These are phyloP conservation scores for Psilopsiagon aurifrons DNA, from an alignment of 2,113 vertebrate genomes.

Conservation along the genomic window DNA sequence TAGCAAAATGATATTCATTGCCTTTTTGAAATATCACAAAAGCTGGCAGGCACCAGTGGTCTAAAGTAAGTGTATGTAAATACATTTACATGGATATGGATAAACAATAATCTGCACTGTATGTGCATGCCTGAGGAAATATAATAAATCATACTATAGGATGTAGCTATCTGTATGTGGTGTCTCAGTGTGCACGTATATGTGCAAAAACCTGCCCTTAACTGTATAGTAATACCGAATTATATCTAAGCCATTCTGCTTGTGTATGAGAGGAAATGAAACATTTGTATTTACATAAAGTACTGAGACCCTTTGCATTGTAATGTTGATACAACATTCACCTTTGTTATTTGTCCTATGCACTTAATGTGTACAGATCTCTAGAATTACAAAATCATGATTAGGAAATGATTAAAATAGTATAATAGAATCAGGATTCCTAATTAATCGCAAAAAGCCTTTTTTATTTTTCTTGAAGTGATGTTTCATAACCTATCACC, in stretches of 20 bases:
- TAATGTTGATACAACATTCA: not conserved
- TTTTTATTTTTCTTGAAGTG: not conserved
- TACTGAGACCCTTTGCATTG: not conserved
- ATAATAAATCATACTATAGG: not conserved
- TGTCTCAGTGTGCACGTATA: not conserved
- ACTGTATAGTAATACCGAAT: not conserved
- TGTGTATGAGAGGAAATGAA: not conserved
- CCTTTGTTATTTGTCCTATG: not conserved
- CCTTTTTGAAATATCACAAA: not conserved
- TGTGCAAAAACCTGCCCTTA: not conserved
- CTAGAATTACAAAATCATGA: not conserved
- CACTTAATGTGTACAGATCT: not conserved
- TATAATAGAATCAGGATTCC: not conserved
- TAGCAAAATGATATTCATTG: not conserved
- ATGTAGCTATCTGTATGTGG: not conserved
- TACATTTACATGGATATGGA: rapidly evolving
- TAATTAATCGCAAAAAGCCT: not conserved
- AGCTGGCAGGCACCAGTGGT: not conserved
- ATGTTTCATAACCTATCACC: not conserved
- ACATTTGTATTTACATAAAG: not conserved
- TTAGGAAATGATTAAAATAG: not conserved
- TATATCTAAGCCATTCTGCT: not conserved
- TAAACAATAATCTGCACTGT: not conserved
- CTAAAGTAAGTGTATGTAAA: not conserved
- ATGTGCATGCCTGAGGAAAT: not conserved